A percentile compares a stretch with the other conserved stretches of the same genome.
These are phyloP conservation scores for Habrosyne pyritoides DNA, from an alignment of 2,888 invertebrate species.

Conservation along the genomic window DNA sequence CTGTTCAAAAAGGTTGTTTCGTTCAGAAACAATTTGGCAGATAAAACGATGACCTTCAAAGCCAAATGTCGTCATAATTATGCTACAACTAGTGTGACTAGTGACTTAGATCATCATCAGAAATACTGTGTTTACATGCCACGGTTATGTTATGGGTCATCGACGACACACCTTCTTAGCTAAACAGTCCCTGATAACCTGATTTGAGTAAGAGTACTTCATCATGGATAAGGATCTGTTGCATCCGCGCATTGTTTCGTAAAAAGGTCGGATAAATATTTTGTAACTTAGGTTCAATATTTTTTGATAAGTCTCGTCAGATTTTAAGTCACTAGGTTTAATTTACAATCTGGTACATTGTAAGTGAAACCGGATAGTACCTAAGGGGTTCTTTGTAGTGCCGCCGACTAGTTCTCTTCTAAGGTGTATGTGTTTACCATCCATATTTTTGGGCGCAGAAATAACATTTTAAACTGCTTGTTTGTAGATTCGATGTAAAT, in stretches of 20 bases:
- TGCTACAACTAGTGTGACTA: slow-evolving; percentile 28
- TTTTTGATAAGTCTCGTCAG: neutral
- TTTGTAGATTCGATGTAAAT: too few relatives aligned
- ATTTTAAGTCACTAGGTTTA: neutral
- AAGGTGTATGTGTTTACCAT: too few relatives aligned
- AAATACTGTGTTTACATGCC: slow-evolving; percentile 47
- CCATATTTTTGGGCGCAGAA: too few relatives aligned
- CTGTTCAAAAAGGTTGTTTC: neutral
- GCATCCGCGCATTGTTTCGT: slow-evolving; percentile 14
- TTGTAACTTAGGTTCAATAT: neutral
- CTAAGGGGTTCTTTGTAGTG: too few relatives aligned
- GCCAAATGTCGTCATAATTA: slow-evolving; percentile 39
- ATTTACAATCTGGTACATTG: too few relatives aligned
- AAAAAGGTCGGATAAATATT: slow-evolving; percentile 7
- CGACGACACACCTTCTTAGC: slow-evolving; percentile 30
- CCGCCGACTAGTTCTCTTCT: too few relatives aligned
- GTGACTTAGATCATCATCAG: slow-evolving; percentile 64
- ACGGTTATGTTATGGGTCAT: slow-evolving; percentile 42
- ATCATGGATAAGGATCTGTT: slow-evolving; percentile 17
- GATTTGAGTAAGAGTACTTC: slow-evolving; percentile 11
- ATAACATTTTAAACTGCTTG: too few relatives aligned
- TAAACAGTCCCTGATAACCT: slow-evolving; percentile 20
- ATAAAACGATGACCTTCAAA: slow-evolving; percentile 39
- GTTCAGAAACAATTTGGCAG: slow-evolving; percentile 10
- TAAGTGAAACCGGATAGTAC: too few relatives aligned